Conservation (phyloP, 2,113 vertebrate genomes). For the Patagioenas fasciata region DNA sequence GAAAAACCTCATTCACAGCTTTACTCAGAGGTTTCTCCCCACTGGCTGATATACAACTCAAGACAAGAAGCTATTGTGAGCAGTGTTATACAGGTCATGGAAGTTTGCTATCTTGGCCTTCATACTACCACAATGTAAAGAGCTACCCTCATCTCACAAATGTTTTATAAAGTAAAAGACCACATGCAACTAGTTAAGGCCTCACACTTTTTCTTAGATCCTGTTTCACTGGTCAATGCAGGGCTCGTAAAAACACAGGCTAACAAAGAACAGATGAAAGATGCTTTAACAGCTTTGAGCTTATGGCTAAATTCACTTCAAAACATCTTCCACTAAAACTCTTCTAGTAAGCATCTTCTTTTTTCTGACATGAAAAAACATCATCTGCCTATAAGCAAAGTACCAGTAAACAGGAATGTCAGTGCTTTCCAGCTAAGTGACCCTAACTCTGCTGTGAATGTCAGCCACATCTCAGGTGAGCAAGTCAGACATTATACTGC, state of each 20-base stretch:
- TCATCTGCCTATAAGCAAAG: not conserved
- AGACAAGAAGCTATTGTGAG: not conserved
- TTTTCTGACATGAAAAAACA: not conserved
- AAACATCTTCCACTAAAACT: not conserved
- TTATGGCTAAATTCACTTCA: not conserved
- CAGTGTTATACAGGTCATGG: not conserved
- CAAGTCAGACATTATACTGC: not conserved
- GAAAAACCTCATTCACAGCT: not conserved
- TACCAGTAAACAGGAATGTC: not conserved
- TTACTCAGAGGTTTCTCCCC: not conserved
- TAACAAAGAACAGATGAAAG: not conserved
- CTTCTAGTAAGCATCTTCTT: not conserved
- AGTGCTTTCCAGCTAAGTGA: not conserved
- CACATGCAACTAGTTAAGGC: not conserved
- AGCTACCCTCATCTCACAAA: not conserved
- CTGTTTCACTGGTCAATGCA: not conserved
- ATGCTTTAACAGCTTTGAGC: not conserved
- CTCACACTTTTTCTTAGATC: not conserved
- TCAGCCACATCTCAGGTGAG: not conserved
- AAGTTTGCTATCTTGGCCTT: not conserved
- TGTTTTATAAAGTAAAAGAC: not conserved
- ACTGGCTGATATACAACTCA: not conserved
- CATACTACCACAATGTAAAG: not conserved
- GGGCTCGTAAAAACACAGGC: not conserved
- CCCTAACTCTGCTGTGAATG: not conserved